Conservation (phyloP, 2,888 invertebrate genomes). For the Cryptosula pallasiana region DNA sequence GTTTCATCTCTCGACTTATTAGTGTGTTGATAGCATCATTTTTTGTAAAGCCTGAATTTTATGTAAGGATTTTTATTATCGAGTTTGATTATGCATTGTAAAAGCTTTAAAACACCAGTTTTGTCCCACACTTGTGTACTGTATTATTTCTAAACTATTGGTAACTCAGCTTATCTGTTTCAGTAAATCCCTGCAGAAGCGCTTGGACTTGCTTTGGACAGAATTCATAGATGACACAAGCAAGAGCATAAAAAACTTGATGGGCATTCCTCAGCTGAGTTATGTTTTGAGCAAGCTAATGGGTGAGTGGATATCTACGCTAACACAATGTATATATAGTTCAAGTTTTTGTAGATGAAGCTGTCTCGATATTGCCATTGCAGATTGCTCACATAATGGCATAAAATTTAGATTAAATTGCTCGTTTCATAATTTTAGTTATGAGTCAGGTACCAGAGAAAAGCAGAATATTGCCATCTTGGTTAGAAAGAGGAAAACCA, state of each 20-base stretch:
- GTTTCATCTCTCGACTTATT: no score
- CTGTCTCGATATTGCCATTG: no score
- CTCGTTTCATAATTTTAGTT: not conserved
- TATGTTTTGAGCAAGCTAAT: not conserved
- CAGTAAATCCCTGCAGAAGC: not conserved
- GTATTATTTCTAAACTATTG: no score
- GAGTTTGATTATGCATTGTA: no score
- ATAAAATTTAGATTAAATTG: not conserved
- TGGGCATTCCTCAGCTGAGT: not conserved
- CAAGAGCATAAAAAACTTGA: not conserved
- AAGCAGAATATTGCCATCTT: not conserved
- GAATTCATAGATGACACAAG: constrained; percentile 3
- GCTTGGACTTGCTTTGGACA: not conserved
- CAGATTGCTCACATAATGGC: not conserved
- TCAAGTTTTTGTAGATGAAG: no score
- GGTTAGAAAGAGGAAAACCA: not conserved
- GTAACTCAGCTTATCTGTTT: not conserved
- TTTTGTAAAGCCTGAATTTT: no score
- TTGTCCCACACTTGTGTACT: no score
- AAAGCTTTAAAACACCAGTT: no score
- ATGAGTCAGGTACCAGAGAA: not conserved
- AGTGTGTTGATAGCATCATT: no score
- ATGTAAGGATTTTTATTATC: no score
- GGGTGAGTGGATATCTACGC: not conserved
- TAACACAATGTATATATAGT: no score